Evolutionary conservation across 2,797 vertebrate genomes (phyloP), one percentile per base, ranked within the genome.

Genomic region (Hylomyscus alleni): DNA sequence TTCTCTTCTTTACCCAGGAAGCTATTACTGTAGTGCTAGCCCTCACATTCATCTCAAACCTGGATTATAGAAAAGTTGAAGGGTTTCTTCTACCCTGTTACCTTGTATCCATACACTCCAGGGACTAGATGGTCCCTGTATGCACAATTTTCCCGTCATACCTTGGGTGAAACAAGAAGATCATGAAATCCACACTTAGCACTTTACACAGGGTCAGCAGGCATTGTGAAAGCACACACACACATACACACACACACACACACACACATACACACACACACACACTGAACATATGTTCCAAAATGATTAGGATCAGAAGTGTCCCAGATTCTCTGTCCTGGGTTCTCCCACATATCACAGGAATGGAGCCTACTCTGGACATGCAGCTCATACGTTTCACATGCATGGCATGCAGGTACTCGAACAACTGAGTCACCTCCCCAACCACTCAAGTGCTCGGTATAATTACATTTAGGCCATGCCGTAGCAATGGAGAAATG

Each of bases 71-170:
- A 67, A 5, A 60, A 50, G 6, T 44, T 47, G 60, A 3, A 52
- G 13, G 40, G 34, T 69, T 91, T 47, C 47, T 80, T 76, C 22
- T n/a, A 10, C 26, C 19, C 50, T 34, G 34, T 15, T 54, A n/a
- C 47, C 24, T 31, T 86, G 31, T 5, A 31, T 20, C 44, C n/a
- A 31, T 17, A 54, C 13, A 3, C 37, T 50, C 50, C 72, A 60
- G 8, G 37, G 24, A 8, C 13, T 1, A 65, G n/a, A 19, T 12
- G n/a, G 19, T 44, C 6, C 19, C 37, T 1, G 0, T 19, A 12
- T 20, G 22, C 14, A 37, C 0, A 50, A 60, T 11, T 31, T 40
- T 9, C 24, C 14, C 4, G 15, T 0, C 20, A 69, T 24, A 22
- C 7, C 26, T 47, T 81, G 37, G 29, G 29, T 22, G 20, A 20